Evolutionary conservation across 1,140 invertebrate species (phyloP).

Genomic region (Drosophila sulfurigaster): DNA sequence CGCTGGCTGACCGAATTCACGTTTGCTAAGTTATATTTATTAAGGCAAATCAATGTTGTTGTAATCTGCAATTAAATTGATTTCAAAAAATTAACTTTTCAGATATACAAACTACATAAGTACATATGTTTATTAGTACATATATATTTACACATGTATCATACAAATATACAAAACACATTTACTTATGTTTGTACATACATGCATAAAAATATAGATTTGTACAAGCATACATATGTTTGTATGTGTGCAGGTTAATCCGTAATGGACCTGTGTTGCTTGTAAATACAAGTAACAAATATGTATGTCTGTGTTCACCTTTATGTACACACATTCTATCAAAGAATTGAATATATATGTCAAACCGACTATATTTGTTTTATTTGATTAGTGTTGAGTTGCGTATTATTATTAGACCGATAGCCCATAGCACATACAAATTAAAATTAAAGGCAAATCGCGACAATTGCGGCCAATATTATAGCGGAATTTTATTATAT

Average conservation of each 20-base stretch:
- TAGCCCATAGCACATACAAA: too few relatives aligned
- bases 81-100: neutral
- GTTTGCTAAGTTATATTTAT: neutral
- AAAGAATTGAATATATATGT: neutral
- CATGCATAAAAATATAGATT: neutral
- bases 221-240: neutral
- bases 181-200: neutral
- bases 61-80: neutral
- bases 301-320: neutral
- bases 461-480: too few relatives aligned
- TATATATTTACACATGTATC: neutral
- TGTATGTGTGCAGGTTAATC: neutral
- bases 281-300: slow-evolving; percentile 1
- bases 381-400: too few relatives aligned
- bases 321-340: neutral
- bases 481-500: too few relatives aligned
- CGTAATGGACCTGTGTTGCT: neutral
- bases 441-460: too few relatives aligned
- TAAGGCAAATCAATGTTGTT: slow-evolving; percentile 1
- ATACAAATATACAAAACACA: neutral
- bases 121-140: neutral
- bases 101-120: neutral
- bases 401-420: too few relatives aligned
- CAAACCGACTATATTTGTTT: too few relatives aligned
- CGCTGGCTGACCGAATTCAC: neutral